phyloP scores from a whole-genome alignment of 2,888 invertebrate species.

The Cheilosia impressa region DNA sequence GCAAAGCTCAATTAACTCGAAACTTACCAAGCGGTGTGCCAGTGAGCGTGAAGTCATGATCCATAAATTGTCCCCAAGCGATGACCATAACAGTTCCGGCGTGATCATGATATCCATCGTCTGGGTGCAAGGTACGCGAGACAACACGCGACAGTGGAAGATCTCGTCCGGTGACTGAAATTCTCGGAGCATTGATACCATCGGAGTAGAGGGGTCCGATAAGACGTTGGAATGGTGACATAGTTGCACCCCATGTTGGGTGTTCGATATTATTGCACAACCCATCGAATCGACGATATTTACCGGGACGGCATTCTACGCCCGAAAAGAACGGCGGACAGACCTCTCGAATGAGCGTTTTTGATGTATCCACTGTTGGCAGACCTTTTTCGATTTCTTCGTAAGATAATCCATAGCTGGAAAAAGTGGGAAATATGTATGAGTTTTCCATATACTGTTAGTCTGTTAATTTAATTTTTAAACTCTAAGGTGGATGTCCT shows the following conservation, averaged over 20 bases:
- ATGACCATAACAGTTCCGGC: slow-evolving; percentile 95
- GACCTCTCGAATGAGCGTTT: slow-evolving; percentile 92
- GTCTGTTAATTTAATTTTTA: background rate
- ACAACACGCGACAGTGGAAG: slow-evolving; percentile 93
- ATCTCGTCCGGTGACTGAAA: slow-evolving; percentile 90
- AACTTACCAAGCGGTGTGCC: slow-evolving; percentile 92
- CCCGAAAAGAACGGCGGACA: slow-evolving; percentile 95
- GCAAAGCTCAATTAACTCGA: slow-evolving; percentile 17
- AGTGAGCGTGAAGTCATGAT: slow-evolving; percentile 95
- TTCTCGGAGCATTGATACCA: slow-evolving; percentile 92
- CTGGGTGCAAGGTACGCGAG: slow-evolving; percentile 95
- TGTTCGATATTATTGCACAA: slow-evolving; percentile 94
- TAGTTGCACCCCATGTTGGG: slow-evolving; percentile 95
- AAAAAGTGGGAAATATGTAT: slow-evolving; percentile 54
- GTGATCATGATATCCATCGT: slow-evolving; percentile 96
- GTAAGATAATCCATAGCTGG: slow-evolving; percentile 91
- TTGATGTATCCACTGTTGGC: slow-evolving; percentile 94
- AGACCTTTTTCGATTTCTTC: slow-evolving; percentile 95
- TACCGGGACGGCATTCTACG: slow-evolving; percentile 94
- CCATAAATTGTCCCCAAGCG: slow-evolving; percentile 98
- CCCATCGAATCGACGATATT: slow-evolving; percentile 93
- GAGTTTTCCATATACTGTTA: background rate
- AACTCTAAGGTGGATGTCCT: no score
- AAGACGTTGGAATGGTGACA: slow-evolving; percentile 93
- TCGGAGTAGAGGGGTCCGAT: slow-evolving; percentile 92